These are phyloP conservation scores for Drosophila leonis DNA, from an alignment of 2,888 invertebrate species.

Conservation along the genomic window DNA sequence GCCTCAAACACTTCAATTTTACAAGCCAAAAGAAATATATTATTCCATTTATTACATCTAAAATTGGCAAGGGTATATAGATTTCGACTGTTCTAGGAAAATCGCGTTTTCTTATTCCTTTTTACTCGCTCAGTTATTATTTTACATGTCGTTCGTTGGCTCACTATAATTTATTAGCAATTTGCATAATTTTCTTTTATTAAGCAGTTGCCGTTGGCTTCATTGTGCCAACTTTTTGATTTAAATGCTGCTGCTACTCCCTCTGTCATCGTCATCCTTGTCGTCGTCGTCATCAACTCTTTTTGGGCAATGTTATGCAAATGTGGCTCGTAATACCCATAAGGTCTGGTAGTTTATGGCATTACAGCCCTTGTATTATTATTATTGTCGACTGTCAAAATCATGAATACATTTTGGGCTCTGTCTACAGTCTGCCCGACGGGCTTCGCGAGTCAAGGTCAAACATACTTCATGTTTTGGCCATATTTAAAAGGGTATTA, in stretches of 20 bases:
- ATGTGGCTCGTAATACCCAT: slow-evolving; percentile 60
- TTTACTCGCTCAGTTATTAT: slow-evolving; percentile 67
- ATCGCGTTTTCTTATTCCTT: slow-evolving; percentile 14
- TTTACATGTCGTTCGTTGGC: slow-evolving; percentile 79
- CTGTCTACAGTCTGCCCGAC: slow-evolving; percentile 26
- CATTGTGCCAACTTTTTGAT: slow-evolving; percentile 63
- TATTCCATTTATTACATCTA: no score
- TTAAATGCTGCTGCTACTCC: slow-evolving; percentile 54
- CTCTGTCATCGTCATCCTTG: slow-evolving; percentile 22
- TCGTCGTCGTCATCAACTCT: slow-evolving; percentile 56
- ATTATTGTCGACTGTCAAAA: slow-evolving; percentile 59
- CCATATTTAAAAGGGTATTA: background rate
- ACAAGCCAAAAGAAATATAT: no score
- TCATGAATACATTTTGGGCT: slow-evolving; percentile 34
- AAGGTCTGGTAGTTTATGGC: slow-evolving; percentile 59
- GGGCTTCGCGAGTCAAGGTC: slow-evolving; percentile 20
- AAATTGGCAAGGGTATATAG: background rate
- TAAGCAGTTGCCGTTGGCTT: slow-evolving; percentile 68
- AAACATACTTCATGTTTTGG: background rate
- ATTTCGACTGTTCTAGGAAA: background rate
- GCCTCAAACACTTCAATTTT: no score
- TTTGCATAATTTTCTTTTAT: slow-evolving; percentile 82
- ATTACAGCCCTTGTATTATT: slow-evolving; percentile 47
- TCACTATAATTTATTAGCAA: slow-evolving; percentile 81
- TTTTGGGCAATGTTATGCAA: slow-evolving; percentile 75